A percentile compares a stretch with the other conserved stretches of the same genome.
These are phyloP conservation scores for Megaptera novaeangliae DNA, from an alignment of 2,113 vertebrate species.

Conservation along the genomic window DNA sequence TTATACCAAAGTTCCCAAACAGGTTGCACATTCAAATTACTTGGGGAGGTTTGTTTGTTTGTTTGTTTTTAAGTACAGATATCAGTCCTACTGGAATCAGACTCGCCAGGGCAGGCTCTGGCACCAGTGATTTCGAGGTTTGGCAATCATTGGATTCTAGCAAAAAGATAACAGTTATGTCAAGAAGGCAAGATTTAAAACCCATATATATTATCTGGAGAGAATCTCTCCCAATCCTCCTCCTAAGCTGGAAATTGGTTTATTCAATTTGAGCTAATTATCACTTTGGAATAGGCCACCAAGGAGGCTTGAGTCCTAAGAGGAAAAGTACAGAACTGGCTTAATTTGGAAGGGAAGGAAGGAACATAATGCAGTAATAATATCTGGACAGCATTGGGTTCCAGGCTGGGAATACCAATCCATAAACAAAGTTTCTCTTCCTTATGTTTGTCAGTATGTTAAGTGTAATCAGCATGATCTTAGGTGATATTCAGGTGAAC, in stretches of 20 bases:
- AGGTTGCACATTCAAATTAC: not conserved
- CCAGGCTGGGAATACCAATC: not conserved
- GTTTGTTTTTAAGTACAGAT: not conserved
- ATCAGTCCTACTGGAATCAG: not conserved
- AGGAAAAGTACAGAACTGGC: not conserved
- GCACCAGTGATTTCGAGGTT: not conserved
- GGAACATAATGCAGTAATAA: not conserved
- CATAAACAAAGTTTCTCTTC: not conserved
- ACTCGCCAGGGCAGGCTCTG: not conserved
- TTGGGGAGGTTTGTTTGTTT: not conserved
- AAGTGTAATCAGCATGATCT: not conserved
- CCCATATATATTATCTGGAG: not conserved
- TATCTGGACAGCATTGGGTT: not conserved
- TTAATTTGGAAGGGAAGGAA: constrained; percentile 5
- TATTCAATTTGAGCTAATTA: constrained; percentile 20
- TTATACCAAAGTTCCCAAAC: not conserved
- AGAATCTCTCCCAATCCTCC: not conserved
- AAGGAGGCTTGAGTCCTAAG: not conserved
- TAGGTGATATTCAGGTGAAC: not conserved
- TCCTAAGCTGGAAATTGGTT: not conserved
- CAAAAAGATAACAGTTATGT: not conserved
- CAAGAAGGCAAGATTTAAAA: constrained; percentile 5
- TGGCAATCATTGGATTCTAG: not conserved
- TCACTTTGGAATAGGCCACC: not conserved
- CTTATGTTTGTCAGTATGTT: not conserved